Evolutionary conservation across 2,113 vertebrate species (phyloP).

Genomic region (Acanthisitta chloris): DNA sequence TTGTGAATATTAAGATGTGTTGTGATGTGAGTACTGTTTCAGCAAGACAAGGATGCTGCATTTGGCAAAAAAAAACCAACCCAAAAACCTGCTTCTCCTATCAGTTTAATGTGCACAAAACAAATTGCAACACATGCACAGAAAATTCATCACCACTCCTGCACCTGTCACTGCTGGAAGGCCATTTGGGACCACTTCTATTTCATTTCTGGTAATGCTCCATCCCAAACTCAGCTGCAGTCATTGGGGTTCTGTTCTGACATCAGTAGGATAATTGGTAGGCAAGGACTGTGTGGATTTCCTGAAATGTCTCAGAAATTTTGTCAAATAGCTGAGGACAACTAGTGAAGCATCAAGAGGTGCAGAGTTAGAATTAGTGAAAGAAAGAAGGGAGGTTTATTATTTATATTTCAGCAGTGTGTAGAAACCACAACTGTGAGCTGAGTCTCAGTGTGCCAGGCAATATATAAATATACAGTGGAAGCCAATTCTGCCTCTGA

Average conservation of each 20-base stretch:
- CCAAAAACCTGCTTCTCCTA: not conserved
- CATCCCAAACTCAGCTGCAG: not conserved
- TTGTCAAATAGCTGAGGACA: not conserved
- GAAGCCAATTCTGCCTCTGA: not conserved
- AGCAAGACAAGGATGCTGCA: not conserved
- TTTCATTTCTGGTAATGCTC: not conserved
- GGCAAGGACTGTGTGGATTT: accelerated
- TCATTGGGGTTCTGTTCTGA: not conserved
- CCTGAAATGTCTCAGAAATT: not conserved
- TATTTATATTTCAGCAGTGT: not conserved
- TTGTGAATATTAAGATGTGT: not conserved
- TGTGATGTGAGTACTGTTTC: not conserved
- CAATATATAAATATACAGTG: not conserved
- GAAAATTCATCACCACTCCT: not conserved
- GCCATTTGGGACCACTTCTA: not conserved
- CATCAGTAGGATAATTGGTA: not conserved
- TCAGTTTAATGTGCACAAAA: not conserved
- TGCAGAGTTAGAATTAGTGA: not conserved
- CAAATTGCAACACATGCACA: not conserved
- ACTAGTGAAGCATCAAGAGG: not conserved
- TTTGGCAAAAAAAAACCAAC: not conserved
- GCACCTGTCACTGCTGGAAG: not conserved
- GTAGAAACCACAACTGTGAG: not conserved
- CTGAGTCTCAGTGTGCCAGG: not conserved
- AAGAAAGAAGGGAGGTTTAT: not conserved